Conservation (phyloP, 2,797 vertebrate genomes). For the Amniataba percoides region DNA sequence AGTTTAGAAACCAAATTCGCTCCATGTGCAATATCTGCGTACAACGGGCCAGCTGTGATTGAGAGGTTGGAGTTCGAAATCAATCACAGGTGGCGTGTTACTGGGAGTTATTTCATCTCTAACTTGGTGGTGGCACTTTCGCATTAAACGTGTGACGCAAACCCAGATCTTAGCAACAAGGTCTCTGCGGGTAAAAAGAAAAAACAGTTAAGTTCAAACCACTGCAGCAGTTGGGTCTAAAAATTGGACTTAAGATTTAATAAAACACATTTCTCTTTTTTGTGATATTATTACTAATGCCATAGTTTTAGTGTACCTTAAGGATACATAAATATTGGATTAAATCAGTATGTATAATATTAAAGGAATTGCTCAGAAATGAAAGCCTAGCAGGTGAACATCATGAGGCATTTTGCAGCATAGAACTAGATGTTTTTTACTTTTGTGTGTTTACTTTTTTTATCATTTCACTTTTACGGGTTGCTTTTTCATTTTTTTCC, state of each 20-base stretch:
- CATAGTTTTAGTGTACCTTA: not conserved
- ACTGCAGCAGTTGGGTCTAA: not conserved
- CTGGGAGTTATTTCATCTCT: conserved; percentile 44
- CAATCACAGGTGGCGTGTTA: conserved; percentile 52
- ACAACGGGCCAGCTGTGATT: conserved; percentile 64
- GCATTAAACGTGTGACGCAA: conserved; percentile 21
- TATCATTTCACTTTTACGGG: too few relatives aligned
- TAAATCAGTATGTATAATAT: not conserved
- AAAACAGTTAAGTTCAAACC: not conserved
- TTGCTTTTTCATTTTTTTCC: not conserved
- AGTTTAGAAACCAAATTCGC: conserved; percentile 62
- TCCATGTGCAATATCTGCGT: conserved; percentile 66
- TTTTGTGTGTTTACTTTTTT: not conserved
- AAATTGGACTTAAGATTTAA: not conserved
- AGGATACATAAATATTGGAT: not conserved
- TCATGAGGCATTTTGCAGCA: not conserved
- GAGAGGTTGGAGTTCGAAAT: conserved; percentile 59
- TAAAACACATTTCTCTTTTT: not conserved
- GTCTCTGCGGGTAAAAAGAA: not conserved
- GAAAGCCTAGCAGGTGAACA: not conserved
- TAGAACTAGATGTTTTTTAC: not conserved
- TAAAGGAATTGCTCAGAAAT: not conserved
- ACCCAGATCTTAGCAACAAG: conserved; percentile 13
- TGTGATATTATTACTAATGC: not conserved
- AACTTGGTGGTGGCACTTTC: conserved; percentile 27